Conservation (phyloP, 2,797 vertebrate genomes). For the Geotrypetes seraphini region DNA sequence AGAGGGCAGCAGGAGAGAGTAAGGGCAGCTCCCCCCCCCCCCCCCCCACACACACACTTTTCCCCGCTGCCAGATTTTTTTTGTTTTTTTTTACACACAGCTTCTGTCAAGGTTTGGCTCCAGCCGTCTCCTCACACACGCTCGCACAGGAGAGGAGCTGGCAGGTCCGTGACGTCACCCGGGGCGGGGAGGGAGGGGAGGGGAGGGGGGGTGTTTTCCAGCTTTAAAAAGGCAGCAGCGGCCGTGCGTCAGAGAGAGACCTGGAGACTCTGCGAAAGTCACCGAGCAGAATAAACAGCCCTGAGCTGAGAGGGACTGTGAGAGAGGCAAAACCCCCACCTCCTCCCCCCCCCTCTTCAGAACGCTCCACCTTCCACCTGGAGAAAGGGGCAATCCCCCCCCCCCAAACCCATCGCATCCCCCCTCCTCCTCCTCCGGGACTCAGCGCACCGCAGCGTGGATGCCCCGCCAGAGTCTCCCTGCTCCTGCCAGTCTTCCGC, state of each 20-base stretch:
- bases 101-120: no score
- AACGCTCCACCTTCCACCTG: neutral
- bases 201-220: slow-evolving; percentile 81
- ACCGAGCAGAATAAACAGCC: slow-evolving; percentile 24
- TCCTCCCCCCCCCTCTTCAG: no score
- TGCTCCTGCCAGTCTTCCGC: slow-evolving; percentile 58
- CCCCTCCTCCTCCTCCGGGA: neutral
- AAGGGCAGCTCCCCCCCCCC: no score
- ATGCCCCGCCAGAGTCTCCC: slow-evolving; percentile 53
- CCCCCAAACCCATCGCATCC: neutral
- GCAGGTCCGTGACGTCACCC: slow-evolving; percentile 65
- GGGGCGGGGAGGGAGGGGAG: slow-evolving; percentile 36
- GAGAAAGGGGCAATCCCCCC: slow-evolving; percentile 5
- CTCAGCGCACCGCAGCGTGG: slow-evolving; percentile 28
- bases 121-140: slow-evolving; percentile 20
- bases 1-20: no score
- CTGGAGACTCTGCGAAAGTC: slow-evolving; percentile 52
- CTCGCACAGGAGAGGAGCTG: slow-evolving; percentile 20
- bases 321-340: slow-evolving; percentile 5
- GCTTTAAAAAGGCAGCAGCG: slow-evolving; percentile 80
- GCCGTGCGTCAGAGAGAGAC: slow-evolving; percentile 76
- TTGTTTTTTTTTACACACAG: no score
- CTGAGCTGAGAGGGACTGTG: slow-evolving; percentile 4
- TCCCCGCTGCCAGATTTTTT: no score
- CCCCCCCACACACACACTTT: no score